A percentile compares a stretch with the other conserved stretches of the same genome.
These are phyloP conservation scores for Rhabdomys dilectus DNA, from an alignment of 2,113 vertebrate genomes.

Conservation along the genomic window DNA sequence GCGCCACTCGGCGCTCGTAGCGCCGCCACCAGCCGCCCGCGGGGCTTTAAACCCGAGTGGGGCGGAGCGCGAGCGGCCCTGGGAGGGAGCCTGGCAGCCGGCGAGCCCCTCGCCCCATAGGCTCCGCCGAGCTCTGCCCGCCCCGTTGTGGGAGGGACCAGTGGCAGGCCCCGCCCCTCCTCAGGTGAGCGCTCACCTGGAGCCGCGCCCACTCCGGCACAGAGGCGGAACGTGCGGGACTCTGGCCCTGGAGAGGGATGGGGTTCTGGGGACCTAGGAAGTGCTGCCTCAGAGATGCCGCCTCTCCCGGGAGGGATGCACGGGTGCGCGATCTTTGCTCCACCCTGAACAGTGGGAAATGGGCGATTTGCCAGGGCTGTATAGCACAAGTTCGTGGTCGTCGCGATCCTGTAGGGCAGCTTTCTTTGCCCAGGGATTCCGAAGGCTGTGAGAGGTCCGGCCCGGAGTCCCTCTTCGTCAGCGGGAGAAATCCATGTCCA, in stretches of 20 bases:
- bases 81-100: background rate
- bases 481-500: background rate
- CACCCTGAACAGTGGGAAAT: background rate
- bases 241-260: background rate
- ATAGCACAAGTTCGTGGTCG: background rate
- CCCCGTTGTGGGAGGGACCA: constrained; percentile 55
- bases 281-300: background rate
- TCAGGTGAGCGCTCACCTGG: constrained; percentile 83
- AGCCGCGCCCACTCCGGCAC: background rate
- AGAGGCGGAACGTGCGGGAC: background rate
- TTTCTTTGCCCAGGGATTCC: background rate
- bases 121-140: constrained; percentile 50
- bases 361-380: background rate
- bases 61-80: constrained; percentile 76
- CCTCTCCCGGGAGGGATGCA: background rate
- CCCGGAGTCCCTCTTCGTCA: background rate
- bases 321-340: background rate
- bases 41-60: constrained; percentile 83
- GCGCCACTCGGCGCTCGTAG: constrained; percentile 76
- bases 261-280: background rate
- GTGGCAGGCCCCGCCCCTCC: background rate
- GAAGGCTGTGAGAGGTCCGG: background rate
- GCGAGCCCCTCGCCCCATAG: constrained; percentile 62
- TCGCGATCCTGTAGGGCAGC: background rate
- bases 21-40: constrained; percentile 64